A percentile compares a stretch with the other conserved stretches of the same genome.
Evolutionary conservation across 2,888 invertebrate species (phyloP).

Genomic region (Strigamia maritima): DNA sequence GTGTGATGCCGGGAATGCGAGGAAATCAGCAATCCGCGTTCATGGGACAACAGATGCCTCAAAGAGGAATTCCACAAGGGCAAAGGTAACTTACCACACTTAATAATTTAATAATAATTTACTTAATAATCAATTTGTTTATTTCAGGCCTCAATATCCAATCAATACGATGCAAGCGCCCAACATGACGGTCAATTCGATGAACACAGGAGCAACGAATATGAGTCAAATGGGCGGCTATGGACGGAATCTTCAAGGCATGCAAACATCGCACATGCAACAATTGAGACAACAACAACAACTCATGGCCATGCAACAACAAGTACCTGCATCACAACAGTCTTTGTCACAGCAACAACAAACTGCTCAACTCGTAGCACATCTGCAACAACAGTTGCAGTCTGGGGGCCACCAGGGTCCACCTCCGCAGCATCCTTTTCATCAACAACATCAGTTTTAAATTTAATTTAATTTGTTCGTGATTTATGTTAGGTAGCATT

Average conservation of each 20-base stretch:
- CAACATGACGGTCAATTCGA: constrained; percentile 42
- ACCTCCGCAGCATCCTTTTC: constrained; percentile 54
- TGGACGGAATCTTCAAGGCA: constrained; percentile 51
- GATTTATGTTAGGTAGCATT: background rate
- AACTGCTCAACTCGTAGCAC: constrained; percentile 44
- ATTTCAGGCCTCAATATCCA: constrained; percentile 41
- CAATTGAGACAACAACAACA: constrained; percentile 56
- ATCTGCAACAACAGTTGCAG: constrained; percentile 43
- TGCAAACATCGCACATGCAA: constrained; percentile 58
- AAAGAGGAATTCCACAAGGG: constrained; percentile 40
- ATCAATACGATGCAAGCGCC: constrained; percentile 44
- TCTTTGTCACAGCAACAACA: constrained; percentile 58
- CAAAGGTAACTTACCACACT: constrained; percentile 41
- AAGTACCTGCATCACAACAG: constrained; percentile 45
- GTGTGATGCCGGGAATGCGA: constrained; percentile 42
- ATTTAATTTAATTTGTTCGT: background rate
- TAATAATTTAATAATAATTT: too few species aligned
- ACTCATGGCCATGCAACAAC: constrained; percentile 45
- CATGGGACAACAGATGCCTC: constrained; percentile 41
- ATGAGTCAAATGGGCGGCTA: constrained; percentile 43
- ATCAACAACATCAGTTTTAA: constrained; percentile 49
- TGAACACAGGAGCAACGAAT: constrained; percentile 43
- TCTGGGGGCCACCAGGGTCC: constrained; percentile 40
- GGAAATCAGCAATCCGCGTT: constrained; percentile 39
- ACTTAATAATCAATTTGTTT: background rate